Percentiles rank a stretch among this genome's conserved stretches.
Evolutionary conservation across 2,113 vertebrate species (phyloP).

Genomic region (Hirundichthys speculiger): DNA sequence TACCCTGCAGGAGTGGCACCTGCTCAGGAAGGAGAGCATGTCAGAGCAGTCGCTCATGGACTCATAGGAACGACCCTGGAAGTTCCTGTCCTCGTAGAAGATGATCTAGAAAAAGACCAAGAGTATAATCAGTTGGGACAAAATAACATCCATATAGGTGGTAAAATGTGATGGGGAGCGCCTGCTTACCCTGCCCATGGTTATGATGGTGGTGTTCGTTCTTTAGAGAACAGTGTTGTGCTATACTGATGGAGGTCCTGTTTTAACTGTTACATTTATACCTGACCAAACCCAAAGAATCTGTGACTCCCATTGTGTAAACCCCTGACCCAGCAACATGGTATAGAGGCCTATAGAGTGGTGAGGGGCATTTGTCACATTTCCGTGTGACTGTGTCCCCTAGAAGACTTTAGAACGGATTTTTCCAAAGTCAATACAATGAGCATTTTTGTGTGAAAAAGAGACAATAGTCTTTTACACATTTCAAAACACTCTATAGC

Average conservation of each 20-base stretch:
- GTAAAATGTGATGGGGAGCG: constrained; percentile 2
- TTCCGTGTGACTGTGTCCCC: constrained; percentile 60
- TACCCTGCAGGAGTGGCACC: constrained; percentile 71
- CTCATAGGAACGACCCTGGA: constrained; percentile 78
- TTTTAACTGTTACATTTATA: constrained; percentile 73
- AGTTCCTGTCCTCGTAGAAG: constrained; percentile 80
- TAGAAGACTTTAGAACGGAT: constrained; percentile 68
- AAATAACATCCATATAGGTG: background rate
- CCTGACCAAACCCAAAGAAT: constrained; percentile 64
- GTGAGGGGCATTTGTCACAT: constrained; percentile 49
- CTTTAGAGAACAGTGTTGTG: constrained; percentile 39
- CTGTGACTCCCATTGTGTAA: constrained; percentile 61
- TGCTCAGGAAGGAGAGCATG: constrained; percentile 71
- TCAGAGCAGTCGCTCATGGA: constrained; percentile 74
- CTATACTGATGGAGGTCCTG: constrained; percentile 48
- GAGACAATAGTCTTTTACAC: constrained; percentile 44
- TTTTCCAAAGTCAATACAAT: constrained; percentile 56
- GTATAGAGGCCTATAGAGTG: constrained; percentile 67
- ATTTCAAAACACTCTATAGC: constrained; percentile 10
- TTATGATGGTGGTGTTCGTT: constrained; percentile 38
- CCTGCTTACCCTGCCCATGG: constrained; percentile 69
- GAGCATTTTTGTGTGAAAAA: constrained; percentile 41
- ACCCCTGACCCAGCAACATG: constrained; percentile 70
- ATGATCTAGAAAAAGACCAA: constrained; percentile 58
- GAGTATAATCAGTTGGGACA: background rate